phyloP scores from a whole-genome alignment of 2,113 vertebrate species.

The Numida meleagris region DNA sequence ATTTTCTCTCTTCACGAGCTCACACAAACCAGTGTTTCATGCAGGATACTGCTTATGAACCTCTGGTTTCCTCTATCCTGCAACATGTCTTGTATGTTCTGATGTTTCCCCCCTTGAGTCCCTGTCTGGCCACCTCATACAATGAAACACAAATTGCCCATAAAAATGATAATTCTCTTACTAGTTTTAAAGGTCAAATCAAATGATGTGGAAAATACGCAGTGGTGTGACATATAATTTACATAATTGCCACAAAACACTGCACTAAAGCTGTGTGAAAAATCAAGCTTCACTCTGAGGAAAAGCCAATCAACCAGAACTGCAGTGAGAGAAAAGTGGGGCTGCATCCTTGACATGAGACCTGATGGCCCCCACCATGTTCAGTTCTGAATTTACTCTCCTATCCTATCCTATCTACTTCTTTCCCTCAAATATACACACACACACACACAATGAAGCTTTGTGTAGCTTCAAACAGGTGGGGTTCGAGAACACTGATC shows the following conservation, averaged over 20 bases:
- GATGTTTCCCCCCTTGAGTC: neutral
- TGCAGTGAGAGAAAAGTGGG: neutral
- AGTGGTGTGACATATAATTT: constrained; percentile 49
- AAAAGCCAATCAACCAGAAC: neutral
- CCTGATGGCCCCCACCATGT: fast-evolving
- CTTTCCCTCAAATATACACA: fast-evolving
- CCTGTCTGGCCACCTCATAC: constrained; percentile 6
- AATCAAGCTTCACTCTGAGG: neutral
- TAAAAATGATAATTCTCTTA: constrained; percentile 67
- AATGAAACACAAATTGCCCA: constrained; percentile 45
- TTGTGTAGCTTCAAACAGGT: neutral
- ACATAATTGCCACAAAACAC: constrained; percentile 54
- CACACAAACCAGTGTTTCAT: neutral
- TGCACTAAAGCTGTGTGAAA: neutral
- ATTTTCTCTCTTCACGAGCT: neutral
- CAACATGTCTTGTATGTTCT: neutral
- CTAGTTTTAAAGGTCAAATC: constrained; percentile 69
- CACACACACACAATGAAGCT: neutral
- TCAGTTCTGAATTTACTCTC: neutral
- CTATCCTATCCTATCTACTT: neutral
- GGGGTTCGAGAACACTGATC: neutral
- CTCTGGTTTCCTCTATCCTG: neutral
- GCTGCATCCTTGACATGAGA: fast-evolving
- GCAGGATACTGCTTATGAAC: neutral
- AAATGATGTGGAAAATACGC: constrained; percentile 55